Evolutionary conservation across 2,113 vertebrate species (phyloP), one percentile per base, ranked within the genome.

Genomic region (Rhabdornis inornatus): DNA sequence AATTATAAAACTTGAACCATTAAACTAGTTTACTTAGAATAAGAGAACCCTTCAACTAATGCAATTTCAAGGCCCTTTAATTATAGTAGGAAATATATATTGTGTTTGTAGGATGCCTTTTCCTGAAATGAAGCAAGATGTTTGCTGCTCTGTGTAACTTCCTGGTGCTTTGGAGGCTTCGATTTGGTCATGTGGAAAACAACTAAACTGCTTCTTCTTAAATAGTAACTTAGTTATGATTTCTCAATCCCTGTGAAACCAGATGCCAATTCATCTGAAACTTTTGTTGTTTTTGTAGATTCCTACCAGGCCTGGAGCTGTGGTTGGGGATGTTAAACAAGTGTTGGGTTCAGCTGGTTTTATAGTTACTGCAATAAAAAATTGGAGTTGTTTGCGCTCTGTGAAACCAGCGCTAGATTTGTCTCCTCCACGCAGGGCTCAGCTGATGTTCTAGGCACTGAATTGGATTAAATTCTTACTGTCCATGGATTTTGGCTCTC

Each of bases 391-490:
- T 77, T 70, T 49, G 65, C 10, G 18, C 47, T 42, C 76, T 37
- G 65, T 13, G 84, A 28, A 69, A 83, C 15, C 64, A 45, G 88
- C 47, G 2, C 14, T 95, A 85, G 82, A 52, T 95, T 95, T 87
- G 91, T 94, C 60, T 92, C 47, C 77, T 71, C 39, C 4, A 19
- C 33, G 12, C 88, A 28, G 28, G 90, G 84, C 95, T 97, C 97
- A 96, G 97, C 98, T 98, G 83, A 10, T 96, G 96, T 97, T 96
- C 92, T 60, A 86, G 95, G 84, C 95, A 15, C 91, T 92, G 96
- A 98, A 98, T 98, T 97, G 98, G 98, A 98, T 98, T 98, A 98
- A 98, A 98, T 97, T 98, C 98, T 98, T 98, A 97, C 97, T 96
- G 97, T 92, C 96, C 92, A 2, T 94, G 97, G 97, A 96, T 97